Evolutionary conservation across 2,888 invertebrate species (phyloP).

Genomic region (Ectropis crepuscularia): DNA sequence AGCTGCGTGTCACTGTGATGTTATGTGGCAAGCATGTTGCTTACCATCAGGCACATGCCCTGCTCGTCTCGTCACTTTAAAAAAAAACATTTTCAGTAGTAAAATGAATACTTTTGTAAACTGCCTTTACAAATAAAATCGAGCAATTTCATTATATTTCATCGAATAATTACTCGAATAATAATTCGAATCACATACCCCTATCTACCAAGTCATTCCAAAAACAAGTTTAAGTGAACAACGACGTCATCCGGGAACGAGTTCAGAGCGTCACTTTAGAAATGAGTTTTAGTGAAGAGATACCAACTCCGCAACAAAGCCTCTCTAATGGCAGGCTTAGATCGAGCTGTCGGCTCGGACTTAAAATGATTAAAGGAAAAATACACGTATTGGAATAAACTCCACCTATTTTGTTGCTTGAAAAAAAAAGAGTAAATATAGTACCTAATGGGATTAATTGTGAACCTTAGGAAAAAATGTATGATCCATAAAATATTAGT

Average conservation of each 20-base stretch:
- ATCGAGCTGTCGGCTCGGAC: conserved; percentile 14
- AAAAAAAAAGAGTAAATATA: neutral
- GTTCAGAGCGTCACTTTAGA: conserved; percentile 27
- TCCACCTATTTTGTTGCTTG: neutral
- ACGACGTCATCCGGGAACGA: conserved; percentile 22
- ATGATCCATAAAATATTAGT: no score
- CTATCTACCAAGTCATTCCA: conserved; percentile 8
- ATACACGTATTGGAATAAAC: neutral
- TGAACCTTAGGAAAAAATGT: no score
- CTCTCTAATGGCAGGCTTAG: conserved; percentile 26
- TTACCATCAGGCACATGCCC: no score
- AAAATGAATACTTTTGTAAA: no score
- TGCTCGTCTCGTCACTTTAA: no score
- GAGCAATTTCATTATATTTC: neutral
- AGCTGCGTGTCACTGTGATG: no score
- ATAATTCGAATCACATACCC: neutral
- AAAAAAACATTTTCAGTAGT: no score
- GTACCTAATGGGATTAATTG: no score
- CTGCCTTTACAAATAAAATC: no score
- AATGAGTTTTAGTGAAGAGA: conserved; percentile 30
- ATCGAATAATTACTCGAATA: conserved; percentile 6
- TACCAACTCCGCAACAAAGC: conserved; percentile 26
- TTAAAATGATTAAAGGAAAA: conserved; percentile 13
- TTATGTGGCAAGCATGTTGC: no score
- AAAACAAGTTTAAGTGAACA: conserved; percentile 24